Base-by-base conservation (phyloP, 2,888 invertebrate genomes). In the Phania funesta region DNA sequence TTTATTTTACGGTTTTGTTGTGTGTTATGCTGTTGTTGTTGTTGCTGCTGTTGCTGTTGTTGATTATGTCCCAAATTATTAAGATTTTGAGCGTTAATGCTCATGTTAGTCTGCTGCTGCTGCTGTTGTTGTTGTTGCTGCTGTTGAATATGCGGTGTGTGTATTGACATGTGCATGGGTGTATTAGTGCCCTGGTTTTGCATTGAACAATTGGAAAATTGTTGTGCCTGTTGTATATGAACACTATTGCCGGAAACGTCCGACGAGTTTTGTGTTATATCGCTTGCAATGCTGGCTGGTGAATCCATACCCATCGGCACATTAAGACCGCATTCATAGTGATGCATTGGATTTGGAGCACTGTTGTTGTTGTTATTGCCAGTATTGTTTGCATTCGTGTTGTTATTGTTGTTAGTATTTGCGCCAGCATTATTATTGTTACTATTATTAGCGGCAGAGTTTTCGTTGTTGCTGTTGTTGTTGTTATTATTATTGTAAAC, bases 251-350 rank as follows among this genome's bases (percentile, higher is more conserved):
- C 92, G 4, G 93, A 92, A 38, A 92, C 92, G 85, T 95, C 94
- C 0, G 94, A 93, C 0, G 94, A 93, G 87, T 93, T 94, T 85
- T 96, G 96, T 8, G 95, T 95, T 91, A 97, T 93, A 89, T 97
- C 97, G 56, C 95, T 96, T 0, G 96, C 95, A 85, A 97, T 96
- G 46, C 96, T 96, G 0, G 96, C 95, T 0, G 98, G 97, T 0
- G 97, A 97, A 89, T 97, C 97, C 83, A 98, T 91, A 0, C 96
- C 96, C 76, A 97, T 90, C 88, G 96, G 96, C 75, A 96, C 96
- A 89, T 96, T 97, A 80, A 97, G 90, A 85, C 97, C 96, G 86
- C 96, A 96, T 73, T 95, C 95, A 0, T 93, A 93, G 87, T 96
- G 96, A 86, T 94, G 94, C 85, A 97, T 73, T 26, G 65, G 24